Evolutionary conservation across 2,797 vertebrate species (phyloP).

Genomic region (Crax fasciolata): DNA sequence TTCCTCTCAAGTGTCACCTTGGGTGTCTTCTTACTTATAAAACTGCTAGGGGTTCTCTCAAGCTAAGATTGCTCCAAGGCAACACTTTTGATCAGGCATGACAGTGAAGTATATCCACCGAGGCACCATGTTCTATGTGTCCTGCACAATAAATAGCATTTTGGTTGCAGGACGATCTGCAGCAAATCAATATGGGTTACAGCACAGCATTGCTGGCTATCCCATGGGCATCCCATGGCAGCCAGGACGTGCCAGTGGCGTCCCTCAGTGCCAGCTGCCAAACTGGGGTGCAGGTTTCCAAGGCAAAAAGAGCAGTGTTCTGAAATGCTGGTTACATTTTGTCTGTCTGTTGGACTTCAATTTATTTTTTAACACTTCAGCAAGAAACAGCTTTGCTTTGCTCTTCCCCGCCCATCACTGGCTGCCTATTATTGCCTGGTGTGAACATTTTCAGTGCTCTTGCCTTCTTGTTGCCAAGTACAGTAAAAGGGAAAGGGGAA

Average conservation of each 20-base stretch:
- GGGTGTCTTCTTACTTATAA: slow-evolving; percentile 52
- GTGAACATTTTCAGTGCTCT: slow-evolving; percentile 8
- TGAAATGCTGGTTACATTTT: background rate
- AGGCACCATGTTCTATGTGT: background rate
- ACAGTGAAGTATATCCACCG: slow-evolving; percentile 5
- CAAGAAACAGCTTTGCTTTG: slow-evolving; percentile 38
- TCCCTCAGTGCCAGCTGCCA: background rate
- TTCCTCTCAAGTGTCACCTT: slow-evolving; percentile 64
- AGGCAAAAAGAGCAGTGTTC: background rate
- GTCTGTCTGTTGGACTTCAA: background rate
- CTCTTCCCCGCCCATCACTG: background rate
- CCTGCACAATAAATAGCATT: slow-evolving; percentile 29
- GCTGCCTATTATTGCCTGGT: slow-evolving; percentile 30
- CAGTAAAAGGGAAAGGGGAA: background rate
- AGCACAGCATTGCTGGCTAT: background rate
- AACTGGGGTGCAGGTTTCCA: background rate
- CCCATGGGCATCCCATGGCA: fast-evolving
- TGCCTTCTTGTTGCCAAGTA: slow-evolving; percentile 24
- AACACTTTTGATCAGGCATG: slow-evolving; percentile 46
- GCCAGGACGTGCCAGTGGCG: background rate
- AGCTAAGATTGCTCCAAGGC: slow-evolving; percentile 44
- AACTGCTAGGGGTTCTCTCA: slow-evolving; percentile 55
- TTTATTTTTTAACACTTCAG: slow-evolving; percentile 20
- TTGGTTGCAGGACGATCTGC: background rate
- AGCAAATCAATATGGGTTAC: background rate